Conservation (phyloP, 2,797 vertebrate species). For the Trachurus trachurus region DNA sequence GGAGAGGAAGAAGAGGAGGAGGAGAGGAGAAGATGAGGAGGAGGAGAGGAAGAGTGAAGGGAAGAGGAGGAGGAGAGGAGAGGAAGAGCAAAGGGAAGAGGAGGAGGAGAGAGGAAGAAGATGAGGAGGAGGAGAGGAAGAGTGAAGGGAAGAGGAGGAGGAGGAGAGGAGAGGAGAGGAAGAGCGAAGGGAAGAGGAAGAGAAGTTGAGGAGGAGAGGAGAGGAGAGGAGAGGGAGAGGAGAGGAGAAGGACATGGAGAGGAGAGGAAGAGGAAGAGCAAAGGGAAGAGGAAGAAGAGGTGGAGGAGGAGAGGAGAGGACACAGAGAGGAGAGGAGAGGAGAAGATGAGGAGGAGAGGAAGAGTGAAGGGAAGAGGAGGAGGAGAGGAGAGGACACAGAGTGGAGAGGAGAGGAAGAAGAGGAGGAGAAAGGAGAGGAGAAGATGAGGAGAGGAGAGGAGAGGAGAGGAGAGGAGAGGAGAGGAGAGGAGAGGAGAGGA, state of each 20-base stretch:
- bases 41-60: too few species aligned
- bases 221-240: slow-evolving; percentile 13
- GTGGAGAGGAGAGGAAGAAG: slow-evolving; percentile 8
- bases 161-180: slow-evolving; percentile 82
- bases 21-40: slow-evolving; percentile 5
- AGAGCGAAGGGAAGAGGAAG: slow-evolving; percentile 90
- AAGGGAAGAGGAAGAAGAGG: too few species aligned
- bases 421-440: slow-evolving; percentile 6
- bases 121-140: slow-evolving; percentile 11
- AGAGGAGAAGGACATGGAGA: slow-evolving; percentile 21
- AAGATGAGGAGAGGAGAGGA: too few species aligned
- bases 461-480: slow-evolving; percentile 63
- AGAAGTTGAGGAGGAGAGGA: slow-evolving; percentile 72
- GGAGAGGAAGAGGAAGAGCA: slow-evolving; percentile 68
- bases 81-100: slow-evolving; percentile 76
- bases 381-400: slow-evolving; percentile 62
- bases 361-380: slow-evolving; percentile 85
- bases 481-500: slow-evolving; percentile 89
- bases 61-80: slow-evolving; percentile 11
- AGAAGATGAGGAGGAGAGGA: slow-evolving; percentile 6
- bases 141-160: slow-evolving; percentile 13
- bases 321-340: slow-evolving; percentile 3
- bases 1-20: too few species aligned
- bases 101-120: slow-evolving; percentile 72
- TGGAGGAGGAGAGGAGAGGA: slow-evolving; percentile 84